Conservation (phyloP, 2,888 invertebrate genomes). For the Unio delphinus region DNA sequence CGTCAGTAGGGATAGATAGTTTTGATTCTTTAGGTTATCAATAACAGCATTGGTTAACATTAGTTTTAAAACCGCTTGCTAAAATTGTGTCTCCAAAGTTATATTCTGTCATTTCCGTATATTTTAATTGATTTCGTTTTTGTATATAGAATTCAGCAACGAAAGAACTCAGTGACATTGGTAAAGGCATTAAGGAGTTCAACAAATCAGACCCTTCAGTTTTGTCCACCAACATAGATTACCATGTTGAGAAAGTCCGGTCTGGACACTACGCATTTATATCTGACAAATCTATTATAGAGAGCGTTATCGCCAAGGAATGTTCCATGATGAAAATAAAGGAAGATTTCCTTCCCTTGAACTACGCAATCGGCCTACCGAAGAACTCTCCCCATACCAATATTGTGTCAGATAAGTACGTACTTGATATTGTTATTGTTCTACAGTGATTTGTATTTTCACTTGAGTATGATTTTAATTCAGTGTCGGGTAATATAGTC, state of each 20-base stretch:
- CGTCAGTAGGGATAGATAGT: too few relatives aligned
- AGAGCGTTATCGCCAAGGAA: conserved; percentile 36
- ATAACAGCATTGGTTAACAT: too few relatives aligned
- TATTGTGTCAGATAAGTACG: conserved; percentile 56
- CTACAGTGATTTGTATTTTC: background rate
- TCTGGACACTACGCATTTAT: conserved; percentile 27
- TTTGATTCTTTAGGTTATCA: too few relatives aligned
- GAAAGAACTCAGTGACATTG: conserved; percentile 6
- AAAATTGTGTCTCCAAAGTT: too few relatives aligned
- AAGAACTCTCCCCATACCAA: conserved; percentile 48
- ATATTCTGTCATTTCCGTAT: too few relatives aligned
- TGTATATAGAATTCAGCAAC: conserved; percentile 4
- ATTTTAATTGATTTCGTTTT: too few relatives aligned
- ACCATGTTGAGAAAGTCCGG: conserved; percentile 26
- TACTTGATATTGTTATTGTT: conserved; percentile 9
- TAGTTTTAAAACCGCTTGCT: too few relatives aligned
- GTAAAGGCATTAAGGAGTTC: conserved; percentile 25
- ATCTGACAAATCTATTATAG: conserved; percentile 21
- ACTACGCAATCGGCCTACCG: conserved; percentile 52
- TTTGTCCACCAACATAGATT: conserved; percentile 11
- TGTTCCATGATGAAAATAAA: conserved; percentile 55
- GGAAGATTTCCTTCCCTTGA: conserved; percentile 50
- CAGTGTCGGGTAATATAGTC: too few relatives aligned
- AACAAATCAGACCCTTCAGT: conserved; percentile 39
- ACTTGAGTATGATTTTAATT: too few relatives aligned